phyloP scores from a whole-genome alignment of 2,888 invertebrate genomes.

The Desoria tigrina region DNA sequence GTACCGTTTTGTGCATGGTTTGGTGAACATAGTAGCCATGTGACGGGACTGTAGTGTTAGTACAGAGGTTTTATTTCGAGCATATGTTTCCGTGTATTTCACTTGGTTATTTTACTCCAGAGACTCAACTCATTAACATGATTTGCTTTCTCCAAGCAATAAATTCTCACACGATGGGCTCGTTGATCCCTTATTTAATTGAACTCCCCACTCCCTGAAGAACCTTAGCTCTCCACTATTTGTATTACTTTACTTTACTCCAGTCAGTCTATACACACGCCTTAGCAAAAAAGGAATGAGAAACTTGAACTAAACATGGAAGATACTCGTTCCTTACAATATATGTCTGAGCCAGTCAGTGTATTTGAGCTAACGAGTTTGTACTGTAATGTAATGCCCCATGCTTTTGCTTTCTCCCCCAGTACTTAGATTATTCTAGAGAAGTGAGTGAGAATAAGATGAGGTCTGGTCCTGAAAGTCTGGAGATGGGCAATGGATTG shows the following conservation, averaged over 20 bases:
- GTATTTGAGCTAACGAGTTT: too few species aligned
- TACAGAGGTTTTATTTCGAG: conserved; percentile 3
- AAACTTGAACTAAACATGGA: neutral
- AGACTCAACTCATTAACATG: conserved; percentile 22
- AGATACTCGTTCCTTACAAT: neutral
- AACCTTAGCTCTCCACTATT: neutral
- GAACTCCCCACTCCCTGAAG: conserved; percentile 5
- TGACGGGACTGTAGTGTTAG: neutral
- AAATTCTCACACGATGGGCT: conserved; percentile 22
- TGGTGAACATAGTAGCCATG: too few species aligned
- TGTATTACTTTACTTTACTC: too few species aligned
- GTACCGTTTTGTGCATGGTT: too few species aligned
- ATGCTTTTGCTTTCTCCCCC: neutral
- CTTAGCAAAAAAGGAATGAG: too few species aligned
- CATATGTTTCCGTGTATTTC: conserved; percentile 10
- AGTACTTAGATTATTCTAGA: neutral
- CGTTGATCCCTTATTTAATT: conserved; percentile 24
- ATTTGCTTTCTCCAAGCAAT: conserved; percentile 24
- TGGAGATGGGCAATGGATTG: neutral
- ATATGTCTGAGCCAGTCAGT: neutral
- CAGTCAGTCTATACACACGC: too few species aligned
- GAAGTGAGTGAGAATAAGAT: neutral
- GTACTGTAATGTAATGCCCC: too few species aligned
- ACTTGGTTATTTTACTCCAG: conserved; percentile 19
- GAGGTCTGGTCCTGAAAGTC: neutral